Conservation (phyloP, 2,888 invertebrate species). For the Polyommatus iphigenia region DNA sequence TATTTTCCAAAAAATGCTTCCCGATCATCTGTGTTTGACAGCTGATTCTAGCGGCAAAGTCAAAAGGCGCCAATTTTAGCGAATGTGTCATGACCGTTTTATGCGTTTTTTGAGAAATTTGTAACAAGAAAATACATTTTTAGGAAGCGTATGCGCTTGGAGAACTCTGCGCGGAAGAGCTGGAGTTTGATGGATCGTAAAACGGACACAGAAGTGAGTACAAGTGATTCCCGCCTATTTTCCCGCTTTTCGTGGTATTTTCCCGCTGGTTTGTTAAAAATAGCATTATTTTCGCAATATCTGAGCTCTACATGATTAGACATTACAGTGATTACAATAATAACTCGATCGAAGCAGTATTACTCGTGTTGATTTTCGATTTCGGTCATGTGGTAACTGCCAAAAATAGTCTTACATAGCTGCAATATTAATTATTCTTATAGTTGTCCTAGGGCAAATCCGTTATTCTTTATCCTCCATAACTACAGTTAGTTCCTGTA, state of each 20-base stretch:
- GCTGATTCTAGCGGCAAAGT: constrained; percentile 77
- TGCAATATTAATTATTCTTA: not conserved
- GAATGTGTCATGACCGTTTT: constrained; percentile 40
- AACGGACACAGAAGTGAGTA: constrained; percentile 68
- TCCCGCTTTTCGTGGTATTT: constrained; percentile 42
- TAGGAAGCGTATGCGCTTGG: constrained; percentile 65
- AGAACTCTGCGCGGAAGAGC: constrained; percentile 60
- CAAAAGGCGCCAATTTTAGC: constrained; percentile 64
- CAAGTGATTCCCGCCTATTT: constrained; percentile 60
- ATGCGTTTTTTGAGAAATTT: constrained; percentile 31
- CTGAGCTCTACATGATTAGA: not conserved
- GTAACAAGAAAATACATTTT: constrained; percentile 35
- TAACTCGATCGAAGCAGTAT: not conserved
- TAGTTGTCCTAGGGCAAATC: not conserved
- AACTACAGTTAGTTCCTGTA: not conserved
- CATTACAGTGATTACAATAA: not conserved
- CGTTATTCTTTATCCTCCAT: not conserved
- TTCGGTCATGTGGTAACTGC: not conserved
- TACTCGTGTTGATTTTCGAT: not conserved
- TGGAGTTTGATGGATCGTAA: constrained; percentile 73
- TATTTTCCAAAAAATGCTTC: constrained; percentile 41
- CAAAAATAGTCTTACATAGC: not conserved
- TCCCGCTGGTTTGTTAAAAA: not conserved
- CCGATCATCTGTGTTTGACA: constrained; percentile 57
- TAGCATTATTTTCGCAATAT: not conserved